These are phyloP conservation scores for Thysanoteuthis rhombus DNA, from an alignment of 2,888 invertebrate genomes.

Conservation along the genomic window DNA sequence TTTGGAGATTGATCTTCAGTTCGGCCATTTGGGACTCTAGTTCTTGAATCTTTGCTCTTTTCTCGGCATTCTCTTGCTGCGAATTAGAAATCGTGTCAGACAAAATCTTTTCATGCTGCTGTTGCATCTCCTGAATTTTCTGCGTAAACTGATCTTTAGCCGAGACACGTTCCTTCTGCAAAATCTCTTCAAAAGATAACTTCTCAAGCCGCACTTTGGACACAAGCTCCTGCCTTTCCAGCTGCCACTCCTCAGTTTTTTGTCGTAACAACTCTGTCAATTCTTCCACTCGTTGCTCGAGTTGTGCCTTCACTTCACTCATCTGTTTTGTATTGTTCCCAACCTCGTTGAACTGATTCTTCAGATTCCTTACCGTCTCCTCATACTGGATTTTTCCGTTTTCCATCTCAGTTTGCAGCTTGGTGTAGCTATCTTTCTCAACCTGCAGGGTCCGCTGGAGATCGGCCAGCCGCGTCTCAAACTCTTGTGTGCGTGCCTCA, in stretches of 20 bases:
- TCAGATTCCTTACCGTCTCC: neutral
- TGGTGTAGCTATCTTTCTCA: constrained; percentile 48
- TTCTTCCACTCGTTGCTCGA: neutral
- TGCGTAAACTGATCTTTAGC: too few relatives aligned
- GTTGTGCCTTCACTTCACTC: neutral
- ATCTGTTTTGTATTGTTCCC: neutral
- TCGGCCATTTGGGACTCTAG: neutral
- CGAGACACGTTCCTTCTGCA: neutral
- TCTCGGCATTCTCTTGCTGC: neutral
- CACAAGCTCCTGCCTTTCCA: neutral
- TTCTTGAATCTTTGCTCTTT: neutral
- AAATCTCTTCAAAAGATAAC: neutral
- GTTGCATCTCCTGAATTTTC: neutral
- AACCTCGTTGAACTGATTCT: neutral
- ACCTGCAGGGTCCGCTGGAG: constrained; percentile 36
- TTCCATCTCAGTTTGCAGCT: constrained; percentile 51
- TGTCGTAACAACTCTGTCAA: neutral
- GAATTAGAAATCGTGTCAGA: neutral
- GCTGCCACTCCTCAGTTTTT: neutral
- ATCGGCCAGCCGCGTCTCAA: constrained; percentile 39
- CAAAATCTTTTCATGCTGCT: neutral
- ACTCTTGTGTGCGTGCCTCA: constrained; percentile 32
- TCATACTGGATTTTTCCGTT: constrained; percentile 47
- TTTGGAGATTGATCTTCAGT: neutral
- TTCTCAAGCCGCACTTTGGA: neutral